Percentiles rank a stretch among this genome's conserved stretches.
phyloP scores from a whole-genome alignment of 2,113 vertebrate species.

The Myrmecophaga tridactyla region DNA sequence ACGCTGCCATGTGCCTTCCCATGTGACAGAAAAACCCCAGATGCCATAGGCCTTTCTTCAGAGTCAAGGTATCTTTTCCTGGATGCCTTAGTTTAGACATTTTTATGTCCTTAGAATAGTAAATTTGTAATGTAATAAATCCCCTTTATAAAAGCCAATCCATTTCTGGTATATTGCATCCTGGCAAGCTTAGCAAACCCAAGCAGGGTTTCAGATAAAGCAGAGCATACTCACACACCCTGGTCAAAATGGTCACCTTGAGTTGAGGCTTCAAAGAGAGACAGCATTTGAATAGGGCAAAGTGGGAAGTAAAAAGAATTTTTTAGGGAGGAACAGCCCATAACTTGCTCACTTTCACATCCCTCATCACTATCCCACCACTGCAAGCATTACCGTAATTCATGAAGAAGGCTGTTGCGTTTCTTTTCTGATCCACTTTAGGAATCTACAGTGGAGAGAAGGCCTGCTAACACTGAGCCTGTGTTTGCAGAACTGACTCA shows the following conservation, averaged over 20 bases:
- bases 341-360: accelerated
- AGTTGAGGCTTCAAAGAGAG: neutral
- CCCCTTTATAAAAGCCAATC: no score
- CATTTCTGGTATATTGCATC: no score
- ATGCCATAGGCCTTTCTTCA: no score
- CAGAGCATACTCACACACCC: neutral
- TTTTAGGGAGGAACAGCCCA: neutral
- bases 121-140: no score
- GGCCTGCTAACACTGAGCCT: neutral
- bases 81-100: no score
- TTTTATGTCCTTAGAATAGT: no score
- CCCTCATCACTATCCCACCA: neutral
- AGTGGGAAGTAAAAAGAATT: neutral
- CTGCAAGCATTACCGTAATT: neutral
- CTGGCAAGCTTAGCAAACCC: no score
- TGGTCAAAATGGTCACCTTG: neutral
- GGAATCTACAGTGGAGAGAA: neutral
- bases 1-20: no score
- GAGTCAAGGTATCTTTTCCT: no score
- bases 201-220: neutral
- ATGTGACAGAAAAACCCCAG: no score
- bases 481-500: neutral
- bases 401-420: neutral
- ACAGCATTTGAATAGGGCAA: neutral
- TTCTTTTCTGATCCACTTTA: neutral